Base-by-base conservation (phyloP, 2,797 vertebrate species). In the Morus bassanus region DNA sequence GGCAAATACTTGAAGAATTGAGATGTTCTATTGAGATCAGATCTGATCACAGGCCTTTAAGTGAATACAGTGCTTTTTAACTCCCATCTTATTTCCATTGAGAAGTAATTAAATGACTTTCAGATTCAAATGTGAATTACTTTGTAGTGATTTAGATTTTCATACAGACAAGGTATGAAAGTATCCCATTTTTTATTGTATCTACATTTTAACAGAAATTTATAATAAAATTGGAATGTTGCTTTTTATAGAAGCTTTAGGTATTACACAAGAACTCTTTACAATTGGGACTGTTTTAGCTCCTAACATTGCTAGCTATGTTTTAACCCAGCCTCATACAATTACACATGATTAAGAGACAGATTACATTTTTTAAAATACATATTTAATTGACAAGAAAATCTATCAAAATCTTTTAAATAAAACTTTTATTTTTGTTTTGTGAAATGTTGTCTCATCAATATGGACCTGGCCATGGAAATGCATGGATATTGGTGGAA, bases 71-170 rank as follows among this genome's bases (percentile, higher is more conserved):
- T 27, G 8, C n/a, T 76, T 81, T 90, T 84, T 88, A 83, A 77
- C 61, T 95, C 3, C 0, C n/a, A 45, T 84, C 53, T 54, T 85
- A 65, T 73, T 86, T 86, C 80, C 65, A 61, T 88, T 90, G 73
- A 81, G 73, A 84, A 81, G 31, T 81, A 88, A 95, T 95, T 73
- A 91, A 88, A 76, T 93, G 1, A 85, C 56, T 91, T 93, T 60
- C 82, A 43, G 13, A 87, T 69, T 90, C 31, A 80, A 88, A 73
- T 60, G 14, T 67, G 54, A 85, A 85, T 75, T 88, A 72, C 51
- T 88, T 91, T 84, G 51, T 79, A 27, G 15, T 54, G 60, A 91
- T 79, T 84, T 68, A 88, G 39, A 59, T 93, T 85, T 94, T 76
- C 35, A 22, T 67, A 51, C 22, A 77, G 51, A 57, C 28, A 35